A percentile compares a stretch with the other conserved stretches of the same genome.
These are phyloP conservation scores for Oncorhynchus kisutch DNA, from an alignment of 2,113 vertebrate species.

Conservation along the genomic window DNA sequence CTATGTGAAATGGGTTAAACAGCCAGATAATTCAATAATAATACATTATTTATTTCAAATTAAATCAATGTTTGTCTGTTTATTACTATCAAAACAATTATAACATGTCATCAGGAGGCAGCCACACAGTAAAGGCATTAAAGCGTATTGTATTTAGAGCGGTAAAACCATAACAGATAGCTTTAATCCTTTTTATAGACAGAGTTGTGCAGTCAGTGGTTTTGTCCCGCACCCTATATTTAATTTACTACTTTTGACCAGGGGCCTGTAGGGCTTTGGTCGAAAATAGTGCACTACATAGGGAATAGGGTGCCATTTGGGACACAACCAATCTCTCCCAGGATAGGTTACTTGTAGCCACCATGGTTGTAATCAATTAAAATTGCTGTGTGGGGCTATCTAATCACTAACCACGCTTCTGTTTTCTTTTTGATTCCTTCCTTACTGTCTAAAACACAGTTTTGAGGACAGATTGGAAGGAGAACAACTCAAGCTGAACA, in stretches of 20 bases:
- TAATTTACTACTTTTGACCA: too few species aligned
- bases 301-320: too few species aligned
- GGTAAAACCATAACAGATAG: neutral
- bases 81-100: neutral
- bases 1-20: neutral
- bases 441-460: constrained; percentile 6
- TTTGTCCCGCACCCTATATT: too few species aligned
- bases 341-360: neutral
- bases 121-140: neutral
- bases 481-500: constrained; percentile 42
- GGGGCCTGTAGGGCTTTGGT: too few species aligned
- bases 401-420: neutral
- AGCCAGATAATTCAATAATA: neutral
- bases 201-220: neutral
- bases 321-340: neutral
- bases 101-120: neutral
- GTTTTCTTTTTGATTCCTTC: constrained; percentile 25
- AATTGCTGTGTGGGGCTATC: constrained; percentile 7
- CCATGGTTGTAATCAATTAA: constrained; percentile 1
- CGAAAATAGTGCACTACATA: too few species aligned
- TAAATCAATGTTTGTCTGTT: constrained; percentile 44
- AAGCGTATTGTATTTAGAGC: neutral
- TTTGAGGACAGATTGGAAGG: constrained; percentile 25
- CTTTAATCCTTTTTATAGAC: neutral
- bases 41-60: constrained; percentile 59